Evolutionary conservation across 53 echinoderm and acorn worm genomes (phyloP), one percentile per base, ranked within the genome.

Genomic region (Luidia sarsii): DNA sequence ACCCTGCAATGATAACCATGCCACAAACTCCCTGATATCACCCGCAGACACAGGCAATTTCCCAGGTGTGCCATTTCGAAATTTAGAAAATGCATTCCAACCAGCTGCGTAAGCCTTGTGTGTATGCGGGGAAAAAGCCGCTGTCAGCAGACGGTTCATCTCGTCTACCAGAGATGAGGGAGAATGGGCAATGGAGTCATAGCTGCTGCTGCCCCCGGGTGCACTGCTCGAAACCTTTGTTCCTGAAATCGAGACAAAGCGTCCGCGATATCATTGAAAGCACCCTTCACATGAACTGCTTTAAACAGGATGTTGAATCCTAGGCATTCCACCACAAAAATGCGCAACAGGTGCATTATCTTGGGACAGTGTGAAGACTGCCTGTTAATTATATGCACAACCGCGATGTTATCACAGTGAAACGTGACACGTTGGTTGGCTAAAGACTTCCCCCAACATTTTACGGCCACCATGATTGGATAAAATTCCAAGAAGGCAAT

Each of bases 361-460:
- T 27, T 21, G 0, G 61, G 61, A 45, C 71, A 80, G 49, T 66
- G 61, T 18, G 81, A 70, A 7, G 87, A 57, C 46, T 80, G 70
- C 71, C 54, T 62, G 63, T 87, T 87, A 50, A 87, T 63, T 16
- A 87, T 50, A n/a, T 48, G 27, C 38, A 87, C 87, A 18, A 80
- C 87, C 18, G 87, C 62, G 19, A 53, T 62, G 33, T 87, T 87
- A 50, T 87, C 87, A 13, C 63, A 87, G 48, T 71, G 52, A 36
- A 87, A 81, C 22, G 62, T 1, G 6, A 80, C 81, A 14, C 74
- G 70, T 36, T 39, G 49, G 22, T 80, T 69, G 19, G 70, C 34
- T 7, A 87, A 16, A 1, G 19, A 19, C 29, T 19, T 2, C 3
- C 71, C 81, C 87, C 87, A 80, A 19, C 71, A 32, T 16, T 70